Evolutionary conservation across 2,797 vertebrate species (phyloP), one percentile per base, ranked within the genome.

Genomic region (Xenentodon cancila): DNA sequence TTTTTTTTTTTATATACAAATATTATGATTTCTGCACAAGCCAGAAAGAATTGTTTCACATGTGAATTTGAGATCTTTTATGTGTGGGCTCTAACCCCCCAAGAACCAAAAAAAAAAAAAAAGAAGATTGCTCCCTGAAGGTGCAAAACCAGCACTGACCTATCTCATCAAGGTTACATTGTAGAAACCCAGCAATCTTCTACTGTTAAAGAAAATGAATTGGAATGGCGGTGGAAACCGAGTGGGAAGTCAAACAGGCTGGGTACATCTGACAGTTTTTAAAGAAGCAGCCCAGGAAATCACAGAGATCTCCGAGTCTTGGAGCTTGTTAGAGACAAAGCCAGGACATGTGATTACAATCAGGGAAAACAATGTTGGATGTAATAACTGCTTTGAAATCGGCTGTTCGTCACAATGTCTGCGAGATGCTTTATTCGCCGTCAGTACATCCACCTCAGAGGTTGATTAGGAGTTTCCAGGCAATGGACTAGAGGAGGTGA

Each of bases 261-360:
- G 22, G 52, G 54, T 68, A 52, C 59, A 60, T 69, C 49, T 71
- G 71, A 73, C 74, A 76, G 65, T 76, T 67, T 68, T 59, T 67
- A 77, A 65, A 77, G 52, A 66, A 73, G 62, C 22, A 4, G 25
- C 49, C 52, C 4, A 37, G 65, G 52, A 56, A 66, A 87, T 74
- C 81, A 64, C 44, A 17, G 27, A 51, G 59, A 81, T 77, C 74
- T 71, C 62, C 3, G 57, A 52, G 68, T 30, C 51, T 62, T 11
- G 15, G 52, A 64, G 63, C 30, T 57, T 17, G 34, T 60, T 32
- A 64, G 61, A 84, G 71, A 87, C 75, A 79, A 79, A 85, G 68
- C 45, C 50, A 5, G 56, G 61, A 73, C 75, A 54, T 86, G 77
- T 90, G 88, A 91, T 88, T 85, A 74, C 89, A 91, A 93, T 92